Percentiles rank a stretch among this genome's conserved stretches.
These are phyloP conservation scores for Salvelinus fontinalis DNA, from an alignment of 2,113 vertebrate species.

Conservation along the genomic window DNA sequence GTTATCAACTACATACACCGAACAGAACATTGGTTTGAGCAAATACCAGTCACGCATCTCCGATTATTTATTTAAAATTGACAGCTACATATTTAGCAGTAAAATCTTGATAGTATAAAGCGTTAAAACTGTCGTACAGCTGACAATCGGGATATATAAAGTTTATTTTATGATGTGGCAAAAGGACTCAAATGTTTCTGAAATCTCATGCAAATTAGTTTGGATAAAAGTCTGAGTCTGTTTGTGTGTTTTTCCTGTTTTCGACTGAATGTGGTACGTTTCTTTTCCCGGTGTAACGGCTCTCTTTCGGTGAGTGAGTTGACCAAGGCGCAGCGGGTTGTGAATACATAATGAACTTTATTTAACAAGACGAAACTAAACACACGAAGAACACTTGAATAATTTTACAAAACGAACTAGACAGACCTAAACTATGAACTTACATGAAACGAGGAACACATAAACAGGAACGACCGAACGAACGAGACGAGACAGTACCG, in stretches of 20 bases:
- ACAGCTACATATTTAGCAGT: slow-evolving; percentile 11
- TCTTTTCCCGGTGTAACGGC: neutral
- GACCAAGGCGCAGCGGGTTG: too few relatives aligned
- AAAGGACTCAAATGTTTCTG: slow-evolving; percentile 25
- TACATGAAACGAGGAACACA: too few relatives aligned
- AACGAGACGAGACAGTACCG: too few relatives aligned
- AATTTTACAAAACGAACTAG: too few relatives aligned
- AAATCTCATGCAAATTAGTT: slow-evolving; percentile 13
- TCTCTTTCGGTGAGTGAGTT: too few relatives aligned
- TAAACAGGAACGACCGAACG: too few relatives aligned
- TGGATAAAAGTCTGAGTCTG: neutral
- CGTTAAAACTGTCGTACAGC: slow-evolving; percentile 15
- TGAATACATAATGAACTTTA: too few relatives aligned
- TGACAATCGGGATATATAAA: slow-evolving; percentile 9
- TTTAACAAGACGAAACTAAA: too few relatives aligned
- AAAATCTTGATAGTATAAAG: neutral
- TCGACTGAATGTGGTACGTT: slow-evolving; percentile 7
- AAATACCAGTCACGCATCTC: slow-evolving; percentile 51
- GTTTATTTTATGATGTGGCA: slow-evolving; percentile 4
- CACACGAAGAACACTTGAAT: too few relatives aligned
- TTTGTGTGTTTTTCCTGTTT: slow-evolving; percentile 15
- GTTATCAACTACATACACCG: neutral
- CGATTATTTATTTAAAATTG: neutral
- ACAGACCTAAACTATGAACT: too few relatives aligned
- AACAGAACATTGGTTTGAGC: slow-evolving; percentile 19